Conservation (phyloP, 2,888 invertebrate species). For the Diogma glabrata region DNA sequence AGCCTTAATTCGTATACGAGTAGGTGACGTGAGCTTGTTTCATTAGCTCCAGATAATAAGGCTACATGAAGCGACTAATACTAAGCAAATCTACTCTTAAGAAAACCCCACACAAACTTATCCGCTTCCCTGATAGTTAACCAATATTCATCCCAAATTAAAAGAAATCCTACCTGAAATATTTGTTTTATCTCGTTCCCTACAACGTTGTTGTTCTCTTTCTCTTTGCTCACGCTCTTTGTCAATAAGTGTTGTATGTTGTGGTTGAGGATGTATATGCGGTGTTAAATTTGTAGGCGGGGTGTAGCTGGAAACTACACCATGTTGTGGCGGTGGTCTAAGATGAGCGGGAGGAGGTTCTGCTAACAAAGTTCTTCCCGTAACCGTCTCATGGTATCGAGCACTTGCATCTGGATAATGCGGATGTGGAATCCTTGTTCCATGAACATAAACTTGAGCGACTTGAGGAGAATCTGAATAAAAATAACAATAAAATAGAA, state of each 20-base stretch:
- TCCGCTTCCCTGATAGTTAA: too few relatives aligned
- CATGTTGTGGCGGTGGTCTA: slow-evolving; percentile 29
- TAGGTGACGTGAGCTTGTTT: too few relatives aligned
- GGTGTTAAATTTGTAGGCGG: slow-evolving; percentile 18
- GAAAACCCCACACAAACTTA: too few relatives aligned
- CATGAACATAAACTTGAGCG: slow-evolving; percentile 51
- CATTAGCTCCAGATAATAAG: too few relatives aligned
- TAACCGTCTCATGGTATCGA: slow-evolving; percentile 40
- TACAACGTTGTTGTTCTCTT: slow-evolving; percentile 24
- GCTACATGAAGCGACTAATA: too few relatives aligned
- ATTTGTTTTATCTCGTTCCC: slow-evolving; percentile 24
- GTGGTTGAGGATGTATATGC: slow-evolving; percentile 28
- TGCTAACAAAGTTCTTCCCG: slow-evolving; percentile 37
- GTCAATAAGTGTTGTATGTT: background rate
- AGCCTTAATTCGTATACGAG: too few relatives aligned
- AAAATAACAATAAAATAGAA: background rate
- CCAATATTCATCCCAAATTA: too few relatives aligned
- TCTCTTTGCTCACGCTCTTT: slow-evolving; percentile 24
- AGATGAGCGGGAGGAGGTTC: slow-evolving; percentile 51
- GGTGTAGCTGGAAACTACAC: slow-evolving; percentile 28
- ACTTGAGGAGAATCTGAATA: slow-evolving; percentile 52
- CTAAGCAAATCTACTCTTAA: too few relatives aligned
- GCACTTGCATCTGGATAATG: slow-evolving; percentile 36
- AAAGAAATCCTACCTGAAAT: slow-evolving; percentile 20
- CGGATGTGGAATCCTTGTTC: slow-evolving; percentile 38